Evolutionary conservation across 2,888 invertebrate genomes (phyloP), one percentile per base, ranked within the genome.

Genomic region (Caradrina kadenii): DNA sequence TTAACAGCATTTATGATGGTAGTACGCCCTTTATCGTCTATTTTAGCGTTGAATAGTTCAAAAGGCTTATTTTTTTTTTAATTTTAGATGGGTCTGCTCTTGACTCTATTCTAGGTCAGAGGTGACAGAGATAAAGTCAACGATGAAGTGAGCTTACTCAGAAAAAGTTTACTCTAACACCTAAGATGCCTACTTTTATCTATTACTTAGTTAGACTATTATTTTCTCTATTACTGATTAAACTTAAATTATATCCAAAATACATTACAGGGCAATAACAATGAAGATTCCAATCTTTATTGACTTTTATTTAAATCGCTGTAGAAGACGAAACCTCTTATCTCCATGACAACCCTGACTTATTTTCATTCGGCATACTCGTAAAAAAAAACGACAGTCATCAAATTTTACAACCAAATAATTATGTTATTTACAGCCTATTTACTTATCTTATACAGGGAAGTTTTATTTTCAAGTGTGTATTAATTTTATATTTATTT

Each of bases 331-430:
- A 64, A 31, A 39, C 7, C 0, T 42, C 58, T 73, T 82, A 67
- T 76, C 69, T 69, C 8, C 15, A 19, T 2, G 8, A 19, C 59
- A 53, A 60, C 53, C 58, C 26, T 63, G 61, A 70, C 35, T 63
- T 68, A 66, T 60, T 55, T 22, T 15, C 71, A 52, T 58, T 60
- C 39, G 54, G 48, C 13, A 63, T 63, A 63, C 49, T 50, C 62
- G 69, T 80, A 84, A 78, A 82, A 81, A 83, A 69, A 11, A 73
- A 84, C 58, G 65, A 64, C 62, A n/a, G 21, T 21, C 79, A 71
- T 84, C 55, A 81, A 83, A 59, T 84, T 79, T 82, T 79, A 83
- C 54, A 72, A 74, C 76, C 70, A 65, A 69, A 72, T 81, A 72
- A 84, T 82, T 56, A 74, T 54, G 65, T 76, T 64, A 68, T 73